These are phyloP conservation scores for Drosophila nr. medialis DNA, from an alignment of 2,888 invertebrate species.

Conservation along the genomic window DNA sequence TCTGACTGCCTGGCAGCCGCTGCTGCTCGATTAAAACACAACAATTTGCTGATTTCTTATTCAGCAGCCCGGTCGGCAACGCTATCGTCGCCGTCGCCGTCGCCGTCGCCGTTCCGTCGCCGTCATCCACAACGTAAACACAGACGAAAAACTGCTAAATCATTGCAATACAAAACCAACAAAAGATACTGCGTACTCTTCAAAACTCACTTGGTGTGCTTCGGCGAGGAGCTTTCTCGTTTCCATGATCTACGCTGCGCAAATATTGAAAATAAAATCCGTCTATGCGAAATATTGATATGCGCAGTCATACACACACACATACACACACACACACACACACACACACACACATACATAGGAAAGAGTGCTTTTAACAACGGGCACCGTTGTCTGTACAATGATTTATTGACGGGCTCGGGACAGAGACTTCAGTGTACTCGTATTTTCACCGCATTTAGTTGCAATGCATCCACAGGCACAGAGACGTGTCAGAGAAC, in stretches of 20 bases:
- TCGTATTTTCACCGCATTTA: slow-evolving; percentile 63
- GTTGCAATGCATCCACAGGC: slow-evolving; percentile 54
- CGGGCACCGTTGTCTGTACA: slow-evolving; percentile 67
- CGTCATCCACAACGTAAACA: slow-evolving; percentile 78
- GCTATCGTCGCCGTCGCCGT: slow-evolving; percentile 7
- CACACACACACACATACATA: slow-evolving; percentile 17
- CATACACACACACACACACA: slow-evolving; percentile 1
- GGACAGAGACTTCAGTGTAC: slow-evolving; percentile 54
- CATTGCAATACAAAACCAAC: slow-evolving; percentile 80
- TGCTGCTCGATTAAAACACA: slow-evolving; percentile 76
- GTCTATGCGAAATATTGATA: slow-evolving; percentile 77
- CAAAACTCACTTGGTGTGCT: slow-evolving; percentile 11
- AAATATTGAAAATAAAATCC: slow-evolving; percentile 79
- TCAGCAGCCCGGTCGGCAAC: slow-evolving; percentile 43
- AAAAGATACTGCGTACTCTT: slow-evolving; percentile 62
- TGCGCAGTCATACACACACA: slow-evolving; percentile 59
- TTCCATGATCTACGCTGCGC: slow-evolving; percentile 67
- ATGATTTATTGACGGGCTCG: slow-evolving; percentile 75
- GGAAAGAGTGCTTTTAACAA: slow-evolving; percentile 70
- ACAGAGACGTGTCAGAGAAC: slow-evolving; percentile 6
- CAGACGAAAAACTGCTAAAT: slow-evolving; percentile 81
- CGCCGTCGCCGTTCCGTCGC: slow-evolving; percentile 10
- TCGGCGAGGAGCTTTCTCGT: slow-evolving; percentile 10
- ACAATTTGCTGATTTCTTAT: slow-evolving; percentile 80
- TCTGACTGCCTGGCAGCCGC: slow-evolving; percentile 23